A percentile compares a stretch with the other conserved stretches of the same genome.
Evolutionary conservation across 2,797 vertebrate genomes (phyloP).

Genomic region (Loris lydekkerianus): DNA sequence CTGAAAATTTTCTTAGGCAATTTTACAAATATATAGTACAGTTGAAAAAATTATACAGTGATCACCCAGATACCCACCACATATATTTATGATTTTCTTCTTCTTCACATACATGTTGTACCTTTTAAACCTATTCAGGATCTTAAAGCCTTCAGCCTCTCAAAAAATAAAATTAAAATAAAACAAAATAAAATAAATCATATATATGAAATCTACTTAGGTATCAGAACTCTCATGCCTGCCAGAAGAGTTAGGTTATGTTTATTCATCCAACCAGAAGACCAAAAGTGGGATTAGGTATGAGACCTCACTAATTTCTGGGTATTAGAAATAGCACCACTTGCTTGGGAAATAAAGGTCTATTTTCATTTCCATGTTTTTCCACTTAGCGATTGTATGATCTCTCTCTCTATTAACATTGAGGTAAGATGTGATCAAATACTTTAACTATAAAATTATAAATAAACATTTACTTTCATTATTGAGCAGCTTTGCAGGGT

Average conservation of each 20-base stretch:
- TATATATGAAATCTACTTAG: background rate
- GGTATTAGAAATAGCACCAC: background rate
- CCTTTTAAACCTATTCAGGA: background rate
- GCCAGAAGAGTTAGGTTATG: background rate
- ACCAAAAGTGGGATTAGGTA: background rate
- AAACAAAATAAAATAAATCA: too few relatives aligned
- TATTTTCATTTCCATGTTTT: slow-evolving; percentile 10
- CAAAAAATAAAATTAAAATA: too few relatives aligned
- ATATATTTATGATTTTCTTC: too few relatives aligned
- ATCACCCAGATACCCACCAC: too few relatives aligned
- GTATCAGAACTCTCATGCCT: background rate
- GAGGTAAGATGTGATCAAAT: slow-evolving; percentile 45
- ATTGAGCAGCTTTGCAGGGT: background rate
- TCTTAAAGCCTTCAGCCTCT: slow-evolving; percentile 8
- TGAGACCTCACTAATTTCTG: background rate
- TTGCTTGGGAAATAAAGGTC: background rate
- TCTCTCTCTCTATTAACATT: background rate
- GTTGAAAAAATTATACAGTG: too few relatives aligned
- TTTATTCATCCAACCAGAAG: slow-evolving; percentile 3
- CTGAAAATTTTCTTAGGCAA: too few relatives aligned
- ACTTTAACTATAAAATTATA: slow-evolving; percentile 34
- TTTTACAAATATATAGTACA: too few relatives aligned
- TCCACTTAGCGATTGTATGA: background rate
- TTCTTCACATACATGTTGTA: background rate
- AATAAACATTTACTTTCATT: slow-evolving; percentile 3